Conservation (phyloP, 2,113 vertebrate species). For the Eublepharis macularius region DNA sequence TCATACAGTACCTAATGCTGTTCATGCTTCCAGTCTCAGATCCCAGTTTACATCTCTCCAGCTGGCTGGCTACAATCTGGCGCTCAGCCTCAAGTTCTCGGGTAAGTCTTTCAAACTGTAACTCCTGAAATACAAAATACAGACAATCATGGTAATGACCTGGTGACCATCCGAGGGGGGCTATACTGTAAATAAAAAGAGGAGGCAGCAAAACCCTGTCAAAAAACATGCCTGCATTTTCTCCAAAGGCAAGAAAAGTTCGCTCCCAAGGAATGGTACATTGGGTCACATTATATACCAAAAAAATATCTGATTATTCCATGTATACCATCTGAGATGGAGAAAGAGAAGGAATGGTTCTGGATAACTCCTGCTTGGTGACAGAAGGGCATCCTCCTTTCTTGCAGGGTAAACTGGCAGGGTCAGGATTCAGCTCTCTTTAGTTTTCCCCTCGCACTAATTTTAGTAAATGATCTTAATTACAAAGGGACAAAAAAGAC, state of each 20-base stretch:
- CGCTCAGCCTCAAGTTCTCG: conserved; percentile 97
- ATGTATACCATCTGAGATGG: background rate
- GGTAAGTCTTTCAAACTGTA: conserved; percentile 97
- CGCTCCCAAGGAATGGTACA: background rate
- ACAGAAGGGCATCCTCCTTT: too few species aligned
- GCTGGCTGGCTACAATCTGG: conserved; percentile 95
- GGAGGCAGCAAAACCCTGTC: background rate
- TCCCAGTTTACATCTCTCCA: conserved; percentile 98
- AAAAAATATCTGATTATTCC: background rate
- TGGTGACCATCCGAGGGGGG: background rate
- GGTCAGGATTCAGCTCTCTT: background rate
- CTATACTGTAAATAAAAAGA: background rate
- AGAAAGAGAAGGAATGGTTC: too few species aligned
- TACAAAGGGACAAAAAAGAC: background rate
- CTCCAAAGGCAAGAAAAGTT: background rate
- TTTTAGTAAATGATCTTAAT: background rate
- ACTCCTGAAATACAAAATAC: conserved; percentile 80
- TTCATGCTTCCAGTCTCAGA: conserved; percentile 97
- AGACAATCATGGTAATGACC: conserved; percentile 30
- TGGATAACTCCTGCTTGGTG: background rate
- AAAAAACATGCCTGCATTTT: background rate
- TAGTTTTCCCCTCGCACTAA: background rate
- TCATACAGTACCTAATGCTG: conserved; percentile 88
- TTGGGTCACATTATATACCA: background rate
- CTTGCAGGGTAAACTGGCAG: background rate